These are phyloP conservation scores for Meghimatium bilineatum DNA, from an alignment of 2,888 invertebrate species.

Conservation along the genomic window DNA sequence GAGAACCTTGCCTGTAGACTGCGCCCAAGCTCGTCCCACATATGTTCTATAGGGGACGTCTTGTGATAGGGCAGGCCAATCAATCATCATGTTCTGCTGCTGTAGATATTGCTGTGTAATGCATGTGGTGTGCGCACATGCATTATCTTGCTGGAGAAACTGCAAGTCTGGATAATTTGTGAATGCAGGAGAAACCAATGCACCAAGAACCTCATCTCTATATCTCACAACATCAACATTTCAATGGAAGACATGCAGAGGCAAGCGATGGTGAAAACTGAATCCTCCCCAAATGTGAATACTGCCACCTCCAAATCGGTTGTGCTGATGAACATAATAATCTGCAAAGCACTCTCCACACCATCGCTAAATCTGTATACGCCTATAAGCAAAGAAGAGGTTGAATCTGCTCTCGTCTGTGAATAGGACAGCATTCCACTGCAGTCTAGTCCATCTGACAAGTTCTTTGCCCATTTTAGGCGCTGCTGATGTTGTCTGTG, in stretches of 20 bases:
- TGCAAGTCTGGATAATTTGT: not conserved
- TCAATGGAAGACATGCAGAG: not conserved
- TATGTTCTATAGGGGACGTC: not conserved
- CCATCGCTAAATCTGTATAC: not conserved
- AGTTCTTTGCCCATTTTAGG: not conserved
- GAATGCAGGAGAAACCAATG: not conserved
- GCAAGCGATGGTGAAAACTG: not conserved
- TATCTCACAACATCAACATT: not conserved
- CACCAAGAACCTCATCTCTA: not conserved
- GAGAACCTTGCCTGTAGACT: not conserved
- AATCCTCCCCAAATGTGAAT: not conserved
- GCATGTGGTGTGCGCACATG: not conserved
- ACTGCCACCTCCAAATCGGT: constrained; percentile 14
- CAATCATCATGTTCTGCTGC: not conserved
- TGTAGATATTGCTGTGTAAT: not conserved
- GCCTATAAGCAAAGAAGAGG: not conserved
- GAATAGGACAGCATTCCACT: not conserved
- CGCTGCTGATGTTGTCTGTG: not conserved
- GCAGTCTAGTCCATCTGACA: constrained; percentile 9
- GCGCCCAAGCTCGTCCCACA: constrained; percentile 4
- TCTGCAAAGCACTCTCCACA: not conserved
- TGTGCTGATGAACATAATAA: not conserved
- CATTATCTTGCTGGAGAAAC: not conserved
- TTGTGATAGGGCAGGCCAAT: not conserved
- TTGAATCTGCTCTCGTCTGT: constrained; percentile 6